Base-by-base conservation (phyloP, 2,797 vertebrate genomes). In the Catamblyrhynchus diadema region DNA sequence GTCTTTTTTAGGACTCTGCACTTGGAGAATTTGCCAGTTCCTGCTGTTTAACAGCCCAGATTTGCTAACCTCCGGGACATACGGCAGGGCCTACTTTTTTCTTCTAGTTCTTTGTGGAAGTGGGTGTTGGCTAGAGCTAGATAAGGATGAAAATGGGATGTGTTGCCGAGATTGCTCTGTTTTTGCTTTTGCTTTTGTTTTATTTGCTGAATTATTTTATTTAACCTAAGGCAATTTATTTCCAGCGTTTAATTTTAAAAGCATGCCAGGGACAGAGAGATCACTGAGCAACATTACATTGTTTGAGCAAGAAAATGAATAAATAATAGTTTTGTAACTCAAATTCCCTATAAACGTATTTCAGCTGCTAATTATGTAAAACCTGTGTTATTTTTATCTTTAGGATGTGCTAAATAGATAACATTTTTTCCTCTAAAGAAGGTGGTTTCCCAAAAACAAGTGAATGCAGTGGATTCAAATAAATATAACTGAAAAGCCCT, bases 161-260 rank as follows among this genome's bases (percentile, higher is more conserved):
- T 57, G 27, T 65, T 79, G 44, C 77, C 2, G 54, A 70, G 75
- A 78, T 78, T 91, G 28, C 84, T 93, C 54, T 0, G 4, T 0
- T 95, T 94, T 87, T 90, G 88, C 64, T 95, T 92, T 94, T 95
- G 91, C 67, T 94, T 96, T 83, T 94, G 79, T 89, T 95, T 93
- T 51, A 32, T 85, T 93, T 56, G 42, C 41, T 86, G 60, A 50
- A 35, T 91, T 81, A 75, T 86, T 94, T 93, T 56, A 42, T 83
- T 95, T 93, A 81, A 92, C 86, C 62, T 70, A 60, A 19, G 89
- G 91, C 47, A 22, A 8, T 72, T 88, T 62, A 67, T 91, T 93
- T 77, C 79, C 51, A 50, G 42, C 45, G 32, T 78, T 92, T 88
- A 32, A 65, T 91, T 95, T 90, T 92, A 81, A 92, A 89, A 75